phyloP scores from a whole-genome alignment of 1,140 invertebrate genomes.

The Caerostris darwini region DNA sequence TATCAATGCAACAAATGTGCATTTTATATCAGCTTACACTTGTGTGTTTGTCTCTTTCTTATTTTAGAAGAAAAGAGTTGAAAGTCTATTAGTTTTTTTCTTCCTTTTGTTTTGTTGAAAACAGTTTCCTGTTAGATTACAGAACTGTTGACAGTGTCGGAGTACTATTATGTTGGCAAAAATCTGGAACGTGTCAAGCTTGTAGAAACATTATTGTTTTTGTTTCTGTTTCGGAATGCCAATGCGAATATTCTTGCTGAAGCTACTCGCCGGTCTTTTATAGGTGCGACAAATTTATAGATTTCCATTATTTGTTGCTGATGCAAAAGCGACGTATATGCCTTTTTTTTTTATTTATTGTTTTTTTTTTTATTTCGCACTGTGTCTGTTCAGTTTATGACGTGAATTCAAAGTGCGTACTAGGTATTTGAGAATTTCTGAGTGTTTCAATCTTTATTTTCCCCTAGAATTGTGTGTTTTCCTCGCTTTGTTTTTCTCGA shows the following conservation, averaged over 20 bases:
- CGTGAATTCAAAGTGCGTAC: background rate
- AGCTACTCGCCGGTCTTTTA: background rate
- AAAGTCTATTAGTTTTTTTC: background rate
- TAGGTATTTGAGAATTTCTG: background rate
- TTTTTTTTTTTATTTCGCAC: background rate
- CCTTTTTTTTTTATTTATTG: background rate
- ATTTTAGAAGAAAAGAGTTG: background rate
- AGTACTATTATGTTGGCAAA: background rate
- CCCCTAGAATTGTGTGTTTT: background rate
- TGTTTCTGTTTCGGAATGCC: no score
- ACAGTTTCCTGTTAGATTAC: background rate
- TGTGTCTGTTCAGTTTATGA: background rate
- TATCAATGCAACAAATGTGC: background rate
- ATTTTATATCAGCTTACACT: background rate
- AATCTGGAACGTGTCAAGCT: background rate
- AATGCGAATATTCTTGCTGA: background rate
- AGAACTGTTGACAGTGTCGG: background rate
- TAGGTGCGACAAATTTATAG: background rate
- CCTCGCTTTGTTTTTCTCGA: no score
- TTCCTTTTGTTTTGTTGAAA: background rate
- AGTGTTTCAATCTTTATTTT: background rate
- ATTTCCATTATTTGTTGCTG: slow-evolving; percentile 1
- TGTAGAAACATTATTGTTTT: background rate
- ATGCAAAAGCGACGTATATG: background rate
- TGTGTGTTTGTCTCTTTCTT: background rate